A percentile compares a stretch with the other conserved stretches of the same genome.
Conservation (phyloP, 2,888 invertebrate genomes). For the Phorcus lineatus region DNA sequence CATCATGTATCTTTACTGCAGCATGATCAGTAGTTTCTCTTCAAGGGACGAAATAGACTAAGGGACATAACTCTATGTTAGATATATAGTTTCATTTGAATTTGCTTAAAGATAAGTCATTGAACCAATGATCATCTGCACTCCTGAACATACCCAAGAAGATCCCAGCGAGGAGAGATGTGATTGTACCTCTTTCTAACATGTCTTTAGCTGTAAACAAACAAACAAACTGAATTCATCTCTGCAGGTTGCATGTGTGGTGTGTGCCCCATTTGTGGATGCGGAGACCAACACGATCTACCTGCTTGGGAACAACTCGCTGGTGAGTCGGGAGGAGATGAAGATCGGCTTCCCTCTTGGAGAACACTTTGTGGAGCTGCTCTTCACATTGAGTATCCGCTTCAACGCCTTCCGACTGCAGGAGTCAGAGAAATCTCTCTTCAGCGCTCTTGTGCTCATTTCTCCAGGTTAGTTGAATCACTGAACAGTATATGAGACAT, state of each 20-base stretch:
- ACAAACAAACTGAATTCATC: neutral
- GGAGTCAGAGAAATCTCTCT: constrained; percentile 72
- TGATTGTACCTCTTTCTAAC: no score
- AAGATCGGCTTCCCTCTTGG: constrained; percentile 72
- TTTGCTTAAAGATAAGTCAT: no score
- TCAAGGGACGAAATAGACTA: no score
- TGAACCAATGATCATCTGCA: no score
- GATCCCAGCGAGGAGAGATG: no score
- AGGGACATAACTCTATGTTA: no score
- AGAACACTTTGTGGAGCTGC: constrained; percentile 73
- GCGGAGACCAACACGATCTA: constrained; percentile 70
- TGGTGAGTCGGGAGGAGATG: constrained; percentile 71
- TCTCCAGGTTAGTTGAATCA: constrained; percentile 65
- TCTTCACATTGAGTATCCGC: constrained; percentile 72
- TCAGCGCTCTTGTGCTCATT: constrained; percentile 74
- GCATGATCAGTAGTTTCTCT: no score
- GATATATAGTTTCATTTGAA: no score
- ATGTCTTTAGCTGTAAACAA: no score
- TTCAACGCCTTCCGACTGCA: constrained; percentile 72
- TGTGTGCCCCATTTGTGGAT: constrained; percentile 73
- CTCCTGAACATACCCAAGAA: no score
- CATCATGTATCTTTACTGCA: no score
- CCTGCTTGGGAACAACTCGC: constrained; percentile 64
- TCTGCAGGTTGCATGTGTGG: constrained; percentile 73
- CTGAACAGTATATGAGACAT: no score